Conservation (phyloP, 2,797 vertebrate species). For the Protosalanx chinensis region DNA sequence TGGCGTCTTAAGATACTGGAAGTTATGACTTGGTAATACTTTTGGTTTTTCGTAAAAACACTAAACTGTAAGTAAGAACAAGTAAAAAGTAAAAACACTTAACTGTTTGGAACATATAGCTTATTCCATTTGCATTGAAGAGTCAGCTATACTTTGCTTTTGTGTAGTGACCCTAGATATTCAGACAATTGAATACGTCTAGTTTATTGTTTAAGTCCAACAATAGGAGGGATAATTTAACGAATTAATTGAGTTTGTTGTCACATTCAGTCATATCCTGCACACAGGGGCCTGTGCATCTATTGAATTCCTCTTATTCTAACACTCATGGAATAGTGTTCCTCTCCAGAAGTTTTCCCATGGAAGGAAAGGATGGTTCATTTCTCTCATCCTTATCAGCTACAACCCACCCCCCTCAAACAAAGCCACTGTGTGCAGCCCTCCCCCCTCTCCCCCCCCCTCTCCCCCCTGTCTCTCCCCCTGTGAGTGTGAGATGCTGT, state of each 20-base stretch:
- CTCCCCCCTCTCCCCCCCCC: slow-evolving; percentile 44
- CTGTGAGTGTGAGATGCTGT: slow-evolving; percentile 76
- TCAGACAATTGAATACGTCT: too few species aligned
- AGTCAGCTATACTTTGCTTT: too few species aligned
- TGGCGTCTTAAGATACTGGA: too few species aligned
- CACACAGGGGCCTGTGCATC: background rate
- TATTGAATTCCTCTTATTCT: slow-evolving; percentile 27
- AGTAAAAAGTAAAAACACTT: too few species aligned
- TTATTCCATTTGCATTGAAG: too few species aligned
- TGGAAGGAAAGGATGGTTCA: slow-evolving; percentile 68
- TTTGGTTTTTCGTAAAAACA: too few species aligned
- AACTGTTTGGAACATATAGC: too few species aligned
- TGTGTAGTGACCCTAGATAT: too few species aligned
- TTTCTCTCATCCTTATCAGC: slow-evolving; percentile 75
- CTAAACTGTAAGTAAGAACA: too few species aligned
- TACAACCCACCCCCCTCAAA: slow-evolving; percentile 61
- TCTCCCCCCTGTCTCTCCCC: slow-evolving; percentile 32
- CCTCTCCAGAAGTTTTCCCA: slow-evolving; percentile 44
- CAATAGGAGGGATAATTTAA: background rate
- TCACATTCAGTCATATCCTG: background rate
- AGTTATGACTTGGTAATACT: too few species aligned
- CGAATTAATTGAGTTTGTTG: background rate
- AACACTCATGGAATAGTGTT: slow-evolving; percentile 26
- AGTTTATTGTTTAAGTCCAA: too few species aligned
- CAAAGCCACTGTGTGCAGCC: slow-evolving; percentile 76